phyloP scores from a whole-genome alignment of 2,113 vertebrate genomes.

The Vireo altiloquus region DNA sequence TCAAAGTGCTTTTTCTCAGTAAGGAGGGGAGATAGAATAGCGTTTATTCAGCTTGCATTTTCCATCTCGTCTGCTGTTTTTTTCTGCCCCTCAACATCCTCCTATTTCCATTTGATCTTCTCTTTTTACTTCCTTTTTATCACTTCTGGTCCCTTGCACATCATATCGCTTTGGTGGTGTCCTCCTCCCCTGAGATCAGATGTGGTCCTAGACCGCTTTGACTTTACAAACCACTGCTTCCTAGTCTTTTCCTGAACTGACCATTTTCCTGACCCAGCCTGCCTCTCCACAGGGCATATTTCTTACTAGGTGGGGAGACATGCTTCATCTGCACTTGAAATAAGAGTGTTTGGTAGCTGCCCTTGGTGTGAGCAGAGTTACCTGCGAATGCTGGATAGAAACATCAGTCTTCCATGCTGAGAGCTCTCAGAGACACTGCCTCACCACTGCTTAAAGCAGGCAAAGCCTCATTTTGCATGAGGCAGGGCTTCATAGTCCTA shows the following conservation, averaged over 20 bases:
- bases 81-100: not conserved
- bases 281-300: not conserved
- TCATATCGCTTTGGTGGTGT: not conserved
- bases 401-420: not conserved
- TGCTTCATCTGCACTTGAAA: not conserved
- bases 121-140: not conserved
- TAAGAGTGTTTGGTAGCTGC: not conserved
- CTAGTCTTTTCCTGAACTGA: not conserved
- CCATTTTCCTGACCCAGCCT: not conserved
- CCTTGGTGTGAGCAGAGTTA: not conserved
- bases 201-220: not conserved
- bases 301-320: not conserved
- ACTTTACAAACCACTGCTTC: not conserved
- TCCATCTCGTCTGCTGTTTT: not conserved
- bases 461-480: not conserved
- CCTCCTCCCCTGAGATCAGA: not conserved
- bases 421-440: not conserved
- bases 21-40: not conserved
- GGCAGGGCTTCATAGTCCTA: not conserved
- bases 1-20: slow-evolving; percentile 16
- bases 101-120: not conserved
- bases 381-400: not conserved
- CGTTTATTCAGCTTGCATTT: not conserved
- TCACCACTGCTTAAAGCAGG: not conserved
- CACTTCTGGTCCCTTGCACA: not conserved